These are phyloP conservation scores for Hirtodrosophila trivittata DNA, from an alignment of 2,888 invertebrate genomes.

Conservation along the genomic window DNA sequence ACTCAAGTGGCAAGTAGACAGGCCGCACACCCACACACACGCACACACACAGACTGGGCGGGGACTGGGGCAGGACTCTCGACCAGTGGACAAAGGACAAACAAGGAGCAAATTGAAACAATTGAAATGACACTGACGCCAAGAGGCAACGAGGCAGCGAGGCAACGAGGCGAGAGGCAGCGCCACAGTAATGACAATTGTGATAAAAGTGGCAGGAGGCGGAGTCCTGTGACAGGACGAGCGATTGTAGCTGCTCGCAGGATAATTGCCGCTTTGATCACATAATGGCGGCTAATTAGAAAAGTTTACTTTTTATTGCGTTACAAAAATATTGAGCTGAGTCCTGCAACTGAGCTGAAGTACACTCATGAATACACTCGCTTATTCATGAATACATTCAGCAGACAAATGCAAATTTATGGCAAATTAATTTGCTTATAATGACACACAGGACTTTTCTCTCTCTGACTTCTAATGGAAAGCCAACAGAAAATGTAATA, in stretches of 20 bases:
- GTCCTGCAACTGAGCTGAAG: background rate
- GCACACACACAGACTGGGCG: background rate
- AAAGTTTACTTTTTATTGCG: slow-evolving; percentile 73
- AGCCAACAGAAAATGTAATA: slow-evolving; percentile 17
- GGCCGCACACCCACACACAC: slow-evolving; percentile 17
- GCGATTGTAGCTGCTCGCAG: slow-evolving; percentile 7
- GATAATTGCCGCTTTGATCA: slow-evolving; percentile 82
- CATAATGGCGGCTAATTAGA: slow-evolving; percentile 82
- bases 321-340: slow-evolving; percentile 55
- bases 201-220: background rate
- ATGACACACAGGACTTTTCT: slow-evolving; percentile 44
- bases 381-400: slow-evolving; percentile 23
- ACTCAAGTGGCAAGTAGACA: slow-evolving; percentile 30
- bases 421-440: slow-evolving; percentile 70
- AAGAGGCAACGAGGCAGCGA: slow-evolving; percentile 20
- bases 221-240: background rate
- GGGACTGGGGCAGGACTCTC: background rate
- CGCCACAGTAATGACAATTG: slow-evolving; percentile 16
- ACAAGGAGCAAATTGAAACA: slow-evolving; percentile 53
- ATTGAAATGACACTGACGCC: slow-evolving; percentile 51
- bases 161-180: slow-evolving; percentile 22
- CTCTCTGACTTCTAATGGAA: slow-evolving; percentile 30
- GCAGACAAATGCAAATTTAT: slow-evolving; percentile 60
- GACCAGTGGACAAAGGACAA: background rate
- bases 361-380: slow-evolving; percentile 27